Conservation (phyloP, 2,888 invertebrate genomes). For the Athrips mouffetella region DNA sequence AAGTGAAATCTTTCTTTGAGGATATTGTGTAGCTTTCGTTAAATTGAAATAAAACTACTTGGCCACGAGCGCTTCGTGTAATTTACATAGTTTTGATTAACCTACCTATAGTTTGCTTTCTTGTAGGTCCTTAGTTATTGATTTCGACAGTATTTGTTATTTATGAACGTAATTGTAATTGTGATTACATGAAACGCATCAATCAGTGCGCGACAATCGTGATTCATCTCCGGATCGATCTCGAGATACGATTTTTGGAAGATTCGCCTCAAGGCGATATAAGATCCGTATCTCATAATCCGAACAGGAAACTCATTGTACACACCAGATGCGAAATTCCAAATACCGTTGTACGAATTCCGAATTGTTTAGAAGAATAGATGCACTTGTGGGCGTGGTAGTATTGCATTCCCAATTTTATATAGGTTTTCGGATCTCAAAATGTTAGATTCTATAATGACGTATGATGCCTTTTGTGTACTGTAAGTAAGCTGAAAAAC, state of each 20-base stretch:
- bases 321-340: slow-evolving; percentile 75
- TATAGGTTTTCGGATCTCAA: slow-evolving; percentile 41
- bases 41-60: too few species aligned
- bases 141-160: too few species aligned
- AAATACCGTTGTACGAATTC: slow-evolving; percentile 37
- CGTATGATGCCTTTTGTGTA: slow-evolving; percentile 16
- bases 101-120: too few species aligned
- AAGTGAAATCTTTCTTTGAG: too few species aligned
- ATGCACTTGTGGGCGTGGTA: slow-evolving; percentile 67
- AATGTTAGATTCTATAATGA: slow-evolving; percentile 38
- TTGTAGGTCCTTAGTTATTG: background rate
- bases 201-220: slow-evolving; percentile 38
- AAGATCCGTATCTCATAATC: slow-evolving; percentile 71
- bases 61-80: too few species aligned
- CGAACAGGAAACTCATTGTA: slow-evolving; percentile 74
- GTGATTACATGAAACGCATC: slow-evolving; percentile 9
- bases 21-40: too few species aligned
- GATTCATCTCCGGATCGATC: slow-evolving; percentile 41
- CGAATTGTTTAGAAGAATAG: slow-evolving; percentile 37
- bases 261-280: slow-evolving; percentile 56
- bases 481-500: background rate
- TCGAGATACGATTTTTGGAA: slow-evolving; percentile 39
- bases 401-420: slow-evolving; percentile 52
- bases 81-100: too few species aligned
- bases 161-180: background rate